Evolutionary conservation across 2,888 invertebrate genomes (phyloP).

Genomic region (Lepeophtheirus nordmannii): DNA sequence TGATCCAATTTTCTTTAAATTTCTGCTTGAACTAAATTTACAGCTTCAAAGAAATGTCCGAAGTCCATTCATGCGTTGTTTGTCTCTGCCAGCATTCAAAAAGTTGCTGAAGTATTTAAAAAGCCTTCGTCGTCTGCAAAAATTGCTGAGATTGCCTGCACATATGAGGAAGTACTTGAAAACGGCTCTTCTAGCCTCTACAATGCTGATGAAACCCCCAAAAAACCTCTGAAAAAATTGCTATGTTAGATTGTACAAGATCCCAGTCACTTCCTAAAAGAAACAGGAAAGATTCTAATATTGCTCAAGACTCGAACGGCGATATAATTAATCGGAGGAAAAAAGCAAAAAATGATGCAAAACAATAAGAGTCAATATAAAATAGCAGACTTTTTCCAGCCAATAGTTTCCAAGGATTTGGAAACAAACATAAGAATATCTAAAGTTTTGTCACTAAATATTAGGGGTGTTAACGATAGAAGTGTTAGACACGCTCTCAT

Average conservation of each 20-base stretch:
- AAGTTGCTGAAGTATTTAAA: too few relatives aligned
- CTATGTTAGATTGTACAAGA: background rate
- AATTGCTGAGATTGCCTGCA: too few relatives aligned
- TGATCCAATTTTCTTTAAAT: too few relatives aligned
- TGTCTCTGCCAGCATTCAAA: too few relatives aligned
- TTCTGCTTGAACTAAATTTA: too few relatives aligned
- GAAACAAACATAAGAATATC: background rate
- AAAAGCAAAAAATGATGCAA: background rate
- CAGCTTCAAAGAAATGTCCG: too few relatives aligned
- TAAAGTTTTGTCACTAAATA: slow-evolving; percentile 35
- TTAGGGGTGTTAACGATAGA: too few relatives aligned
- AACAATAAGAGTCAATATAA: background rate
- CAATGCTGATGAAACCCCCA: background rate
- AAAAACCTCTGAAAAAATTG: background rate
- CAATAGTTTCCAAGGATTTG: background rate
- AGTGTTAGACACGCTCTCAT: too few relatives aligned
- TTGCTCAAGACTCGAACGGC: background rate
- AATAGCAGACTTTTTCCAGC: background rate
- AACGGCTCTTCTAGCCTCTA: background rate
- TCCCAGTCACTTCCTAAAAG: background rate
- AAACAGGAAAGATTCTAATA: too few relatives aligned
- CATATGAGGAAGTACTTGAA: too few relatives aligned
- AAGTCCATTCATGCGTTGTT: too few relatives aligned
- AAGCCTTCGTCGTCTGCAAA: too few relatives aligned
- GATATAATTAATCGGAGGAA: background rate